Base-by-base conservation (phyloP, 2,797 vertebrate species). In the Coregonus ussuriensis region DNA sequence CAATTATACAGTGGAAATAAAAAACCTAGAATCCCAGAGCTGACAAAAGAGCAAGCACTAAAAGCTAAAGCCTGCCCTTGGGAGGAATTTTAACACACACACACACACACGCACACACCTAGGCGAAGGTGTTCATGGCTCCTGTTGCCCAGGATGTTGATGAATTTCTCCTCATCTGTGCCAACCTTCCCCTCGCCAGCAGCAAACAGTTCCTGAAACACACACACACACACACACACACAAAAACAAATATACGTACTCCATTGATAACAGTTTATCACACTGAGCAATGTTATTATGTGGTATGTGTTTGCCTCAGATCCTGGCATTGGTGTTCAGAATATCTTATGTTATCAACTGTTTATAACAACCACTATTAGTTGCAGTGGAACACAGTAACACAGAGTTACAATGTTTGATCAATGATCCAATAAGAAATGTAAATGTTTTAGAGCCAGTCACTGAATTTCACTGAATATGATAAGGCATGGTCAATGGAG, bases 91-190 rank as follows among this genome's bases (percentile, higher is more conserved):
- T 3, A 47, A 35, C 13, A 59, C 13, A 37, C 16, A 7, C 25
- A 59, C n/a, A 25, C 65, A 67, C 59, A 74, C 4, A 90, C 59
- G 72, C 4, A 90, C 87, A 82, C 79, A 98, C 98, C 97, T 92
- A 91, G 91, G 71, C 91, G 93, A 76, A 99, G 92, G 82, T 99
- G 97, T 80, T 96, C 94, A 25, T 85, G 0, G 0, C 96, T 99
- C 83, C 97, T 95, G 71, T 95, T 99, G 76, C 98, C 97, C 77
- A 99, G 87, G 82, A 99, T 97, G 70, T 93, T 95, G 89, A 98
- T 95, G 81, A 99, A 97, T 84, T 94, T 96, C 25, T 98, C 97
- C 91, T 99, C 97, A 56, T 99, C 96, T 0, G 97, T 99, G 83
- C 97, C 98, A 89, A 96, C 95, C 84, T 96, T 98, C 62, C 94